Evolutionary conservation across 1,140 invertebrate genomes (phyloP).

Genomic region (Aleiodes sp.): DNA sequence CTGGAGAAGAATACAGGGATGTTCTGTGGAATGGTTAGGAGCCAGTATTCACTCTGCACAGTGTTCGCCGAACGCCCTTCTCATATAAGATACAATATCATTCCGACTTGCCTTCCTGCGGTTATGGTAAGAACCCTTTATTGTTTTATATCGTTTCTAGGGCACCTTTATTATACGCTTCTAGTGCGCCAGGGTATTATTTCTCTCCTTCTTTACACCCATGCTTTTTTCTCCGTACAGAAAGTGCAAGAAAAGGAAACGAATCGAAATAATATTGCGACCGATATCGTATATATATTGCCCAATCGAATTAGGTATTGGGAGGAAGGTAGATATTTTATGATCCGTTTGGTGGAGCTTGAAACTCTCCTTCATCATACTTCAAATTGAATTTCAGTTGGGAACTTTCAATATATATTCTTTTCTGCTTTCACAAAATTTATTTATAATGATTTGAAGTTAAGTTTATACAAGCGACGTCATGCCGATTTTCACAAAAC

Average conservation of each 20-base stretch:
- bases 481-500: too few relatives aligned
- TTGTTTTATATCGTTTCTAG: constrained; percentile 60
- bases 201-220: constrained; percentile 21
- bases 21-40: background rate
- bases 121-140: constrained; percentile 57
- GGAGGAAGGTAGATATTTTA: constrained; percentile 16
- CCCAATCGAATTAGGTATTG: constrained; percentile 17
- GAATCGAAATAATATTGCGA: constrained; percentile 50
- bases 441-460: too few relatives aligned
- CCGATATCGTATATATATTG: constrained; percentile 23
- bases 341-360: constrained; percentile 16
- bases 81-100: constrained; percentile 52
- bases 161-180: constrained; percentile 45
- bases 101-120: constrained; percentile 39
- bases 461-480: too few relatives aligned
- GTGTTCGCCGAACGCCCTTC: constrained; percentile 23
- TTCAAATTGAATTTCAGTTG: constrained; percentile 6
- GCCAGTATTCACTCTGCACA: background rate
- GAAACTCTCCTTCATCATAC: constrained; percentile 9
- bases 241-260: constrained; percentile 13
- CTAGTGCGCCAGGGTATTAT: constrained; percentile 15
- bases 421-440: background rate
- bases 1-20: background rate
- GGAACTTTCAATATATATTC: background rate
- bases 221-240: background rate